A percentile compares a stretch with the other conserved stretches of the same genome.
These are phyloP conservation scores for Parascotia fuliginaria DNA, from an alignment of 2,888 invertebrate genomes.

Conservation along the genomic window DNA sequence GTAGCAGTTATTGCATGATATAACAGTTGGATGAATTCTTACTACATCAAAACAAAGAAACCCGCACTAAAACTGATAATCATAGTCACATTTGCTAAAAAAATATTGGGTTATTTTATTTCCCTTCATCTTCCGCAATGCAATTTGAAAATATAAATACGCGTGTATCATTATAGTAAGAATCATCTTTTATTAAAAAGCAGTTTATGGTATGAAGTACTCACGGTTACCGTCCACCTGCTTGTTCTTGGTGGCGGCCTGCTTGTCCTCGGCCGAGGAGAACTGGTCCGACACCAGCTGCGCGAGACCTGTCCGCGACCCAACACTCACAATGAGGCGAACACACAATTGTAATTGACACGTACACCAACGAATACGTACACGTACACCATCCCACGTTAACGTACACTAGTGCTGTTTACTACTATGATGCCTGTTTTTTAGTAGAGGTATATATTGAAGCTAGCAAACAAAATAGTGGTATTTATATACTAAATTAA, in stretches of 20 bases:
- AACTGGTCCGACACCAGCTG: conserved; percentile 80
- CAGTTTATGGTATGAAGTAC: conserved; percentile 28
- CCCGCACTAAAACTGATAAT: no score
- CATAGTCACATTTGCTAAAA: no score
- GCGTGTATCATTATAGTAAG: no score
- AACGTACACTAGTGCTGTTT: not conserved
- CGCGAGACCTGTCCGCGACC: conserved; percentile 65
- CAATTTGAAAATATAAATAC: no score
- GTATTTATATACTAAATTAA: no score
- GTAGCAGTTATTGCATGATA: not conserved
- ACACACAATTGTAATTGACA: conserved; percentile 13
- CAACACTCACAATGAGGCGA: conserved; percentile 9
- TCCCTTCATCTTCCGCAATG: no score
- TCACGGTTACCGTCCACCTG: conserved; percentile 55
- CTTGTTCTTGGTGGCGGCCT: conserved; percentile 49
- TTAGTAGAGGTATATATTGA: no score
- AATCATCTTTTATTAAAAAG: no score
- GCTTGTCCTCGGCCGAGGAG: conserved; percentile 63
- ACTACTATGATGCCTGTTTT: no score
- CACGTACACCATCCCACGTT: not conserved
- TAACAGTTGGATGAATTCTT: not conserved
- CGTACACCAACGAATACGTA: not conserved
- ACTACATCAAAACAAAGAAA: not conserved
- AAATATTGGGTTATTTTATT: no score
- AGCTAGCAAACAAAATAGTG: no score